These are phyloP conservation scores for Electrophaes corylata DNA, from an alignment of 2,888 invertebrate genomes.

Conservation along the genomic window DNA sequence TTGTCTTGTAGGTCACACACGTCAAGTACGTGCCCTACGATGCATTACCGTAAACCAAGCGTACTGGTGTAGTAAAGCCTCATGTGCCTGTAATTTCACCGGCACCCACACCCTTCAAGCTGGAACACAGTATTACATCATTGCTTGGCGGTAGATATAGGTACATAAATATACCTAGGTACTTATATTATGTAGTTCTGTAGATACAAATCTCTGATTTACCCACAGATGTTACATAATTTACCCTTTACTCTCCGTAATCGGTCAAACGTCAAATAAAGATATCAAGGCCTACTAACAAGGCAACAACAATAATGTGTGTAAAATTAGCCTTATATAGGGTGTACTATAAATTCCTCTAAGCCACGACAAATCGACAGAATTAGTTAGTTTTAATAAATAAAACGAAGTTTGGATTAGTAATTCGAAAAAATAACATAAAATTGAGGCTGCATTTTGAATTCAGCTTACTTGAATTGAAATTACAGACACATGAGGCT, in stretches of 20 bases:
- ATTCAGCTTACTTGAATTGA: too few relatives aligned
- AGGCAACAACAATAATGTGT: constrained; percentile 33
- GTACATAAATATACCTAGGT: neutral
- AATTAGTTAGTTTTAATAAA: constrained; percentile 54
- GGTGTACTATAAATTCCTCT: constrained; percentile 58
- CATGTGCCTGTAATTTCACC: too few relatives aligned
- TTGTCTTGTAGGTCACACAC: too few relatives aligned
- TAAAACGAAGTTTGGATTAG: constrained; percentile 29
- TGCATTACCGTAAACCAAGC: too few relatives aligned
- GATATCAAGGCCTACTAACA: constrained; percentile 31
- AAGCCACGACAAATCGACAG: constrained; percentile 65
- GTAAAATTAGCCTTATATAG: constrained; percentile 47
- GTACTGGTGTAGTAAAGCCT: too few relatives aligned
- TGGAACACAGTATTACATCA: too few relatives aligned
- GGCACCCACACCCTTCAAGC: too few relatives aligned
- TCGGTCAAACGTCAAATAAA: constrained; percentile 36
- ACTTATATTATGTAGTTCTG: neutral
- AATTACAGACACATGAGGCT: too few relatives aligned
- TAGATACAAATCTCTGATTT: constrained; percentile 4
- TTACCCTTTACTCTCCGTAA: constrained; percentile 10
- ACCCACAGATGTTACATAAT: neutral
- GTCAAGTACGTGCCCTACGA: too few relatives aligned
- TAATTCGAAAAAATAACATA: neutral
- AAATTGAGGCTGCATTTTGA: too few relatives aligned
- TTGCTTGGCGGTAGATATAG: neutral